A percentile compares a stretch with the other conserved stretches of the same genome.
These are phyloP conservation scores for Astropecten irregularis DNA, from an alignment of 53 echinoderm and acorn worm species.

Conservation along the genomic window DNA sequence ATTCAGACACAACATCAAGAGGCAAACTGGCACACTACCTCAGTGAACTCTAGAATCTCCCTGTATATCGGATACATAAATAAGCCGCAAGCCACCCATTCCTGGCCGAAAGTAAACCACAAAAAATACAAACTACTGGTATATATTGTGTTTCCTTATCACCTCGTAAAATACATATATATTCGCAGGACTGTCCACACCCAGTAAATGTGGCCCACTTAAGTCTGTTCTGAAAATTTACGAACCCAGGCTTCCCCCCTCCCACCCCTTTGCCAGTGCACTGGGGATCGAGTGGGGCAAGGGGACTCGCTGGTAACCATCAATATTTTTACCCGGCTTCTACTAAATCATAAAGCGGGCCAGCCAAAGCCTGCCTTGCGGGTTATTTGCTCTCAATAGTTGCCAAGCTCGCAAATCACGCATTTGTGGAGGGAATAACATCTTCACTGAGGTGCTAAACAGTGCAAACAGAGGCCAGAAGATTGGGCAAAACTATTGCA, in stretches of 20 bases:
- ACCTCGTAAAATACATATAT: slow-evolving; percentile 35
- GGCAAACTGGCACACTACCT: slow-evolving; percentile 14
- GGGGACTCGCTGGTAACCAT: not conserved
- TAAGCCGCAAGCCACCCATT: not conserved
- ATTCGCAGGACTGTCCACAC: slow-evolving; percentile 14
- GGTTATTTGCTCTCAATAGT: too few relatives aligned
- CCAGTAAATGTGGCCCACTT: slow-evolving; percentile 43
- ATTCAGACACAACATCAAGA: not conserved
- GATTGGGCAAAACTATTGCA: too few relatives aligned
- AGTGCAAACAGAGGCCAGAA: too few relatives aligned
- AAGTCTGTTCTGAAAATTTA: slow-evolving; percentile 10
- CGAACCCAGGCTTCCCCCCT: too few relatives aligned
- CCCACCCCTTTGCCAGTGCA: slow-evolving; percentile 18
- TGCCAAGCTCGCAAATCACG: slow-evolving; percentile 43
- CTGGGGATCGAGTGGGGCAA: slow-evolving; percentile 11
- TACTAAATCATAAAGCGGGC: slow-evolving; percentile 48
- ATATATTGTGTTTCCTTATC: not conserved
- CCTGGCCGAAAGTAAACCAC: not conserved
- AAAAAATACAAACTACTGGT: not conserved
- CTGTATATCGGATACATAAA: not conserved
- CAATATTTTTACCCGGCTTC: slow-evolving; percentile 24
- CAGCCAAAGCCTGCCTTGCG: too few relatives aligned
- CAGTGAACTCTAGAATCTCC: slow-evolving; percentile 1
- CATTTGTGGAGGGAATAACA: too few relatives aligned
- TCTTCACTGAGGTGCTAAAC: too few relatives aligned